Evolutionary conservation across 35 echinoderm and acorn worm species (phyloP), one percentile per base, ranked within the genome.

Genomic region (Apostichopus californicus): DNA sequence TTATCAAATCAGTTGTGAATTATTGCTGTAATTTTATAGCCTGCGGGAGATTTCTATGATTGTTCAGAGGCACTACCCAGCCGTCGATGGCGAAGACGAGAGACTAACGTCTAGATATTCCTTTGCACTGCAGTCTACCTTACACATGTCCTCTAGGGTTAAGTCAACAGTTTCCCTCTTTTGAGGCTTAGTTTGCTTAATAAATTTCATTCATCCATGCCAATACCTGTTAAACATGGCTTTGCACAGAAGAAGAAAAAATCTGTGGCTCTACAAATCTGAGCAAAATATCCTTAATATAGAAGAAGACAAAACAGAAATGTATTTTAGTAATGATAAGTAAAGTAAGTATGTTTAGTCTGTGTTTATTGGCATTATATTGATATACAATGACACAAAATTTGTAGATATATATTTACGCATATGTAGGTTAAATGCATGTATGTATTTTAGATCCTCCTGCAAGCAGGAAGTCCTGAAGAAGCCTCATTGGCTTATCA

Each of bases 11-110:
- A 60, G 81, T 59, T 85, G 81, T 85, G 81, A 85, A 85, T 85
- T 85, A 85, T 85, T 58, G 81, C 81, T 85, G 81, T 85, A 85
- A 85, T 85, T 85, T 85, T 85, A 85, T n/a, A 85, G 81, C 81
- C 81, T 85, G 81, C 56, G 81, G 81, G 56, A 22, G 81, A 85
- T 58, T 46, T 58, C 55, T 18, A 54, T 85, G 81, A 85, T 85
- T 85, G 81, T 85, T 85, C 52, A 20, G 55, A 85, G 81, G 81
- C 81, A 85, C 17, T 15, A 58, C 56, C 55, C 57, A 18, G 71
- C 71, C 71, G 8, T 18, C 71, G 6, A 22, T 68, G 64, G 64
- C 64, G 18, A 22, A 75, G 7, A 18, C 20, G n/a, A 22, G 71
- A n/a, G 20, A 22, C 7, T 75, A 68, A 68, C 64, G 18, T 68